Conservation (phyloP, 92 coral and sea anemone species). For the Actinostola sp. region DNA sequence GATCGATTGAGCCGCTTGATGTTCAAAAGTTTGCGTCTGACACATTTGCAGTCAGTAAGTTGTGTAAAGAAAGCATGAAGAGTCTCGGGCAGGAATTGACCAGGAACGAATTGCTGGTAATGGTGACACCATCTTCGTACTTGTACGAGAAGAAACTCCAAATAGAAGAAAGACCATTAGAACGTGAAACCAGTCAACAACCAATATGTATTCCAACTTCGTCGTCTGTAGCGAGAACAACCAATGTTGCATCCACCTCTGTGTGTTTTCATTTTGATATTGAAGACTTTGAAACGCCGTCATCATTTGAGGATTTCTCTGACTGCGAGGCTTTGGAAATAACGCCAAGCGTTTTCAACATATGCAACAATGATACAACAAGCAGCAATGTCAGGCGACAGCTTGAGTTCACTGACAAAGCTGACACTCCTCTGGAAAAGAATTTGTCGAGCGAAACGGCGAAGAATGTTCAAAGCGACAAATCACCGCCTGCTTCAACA, state of each 20-base stretch:
- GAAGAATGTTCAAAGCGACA: too few relatives aligned
- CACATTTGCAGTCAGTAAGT: slow-evolving; percentile 5
- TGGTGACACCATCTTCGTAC: slow-evolving; percentile 26
- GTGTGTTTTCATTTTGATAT: slow-evolving; percentile 19
- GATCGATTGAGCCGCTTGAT: too few relatives aligned
- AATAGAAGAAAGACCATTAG: neutral
- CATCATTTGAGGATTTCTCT: neutral
- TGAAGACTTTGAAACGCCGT: neutral
- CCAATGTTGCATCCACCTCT: slow-evolving; percentile 9
- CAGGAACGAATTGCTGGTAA: slow-evolving; percentile 14
- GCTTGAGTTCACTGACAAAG: too few relatives aligned
- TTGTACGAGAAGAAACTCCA: slow-evolving; percentile 1
- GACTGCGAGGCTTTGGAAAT: neutral
- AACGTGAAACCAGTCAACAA: neutral
- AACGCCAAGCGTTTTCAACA: neutral
- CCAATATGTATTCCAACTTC: slow-evolving; percentile 21
- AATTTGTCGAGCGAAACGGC: too few relatives aligned
- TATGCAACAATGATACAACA: neutral
- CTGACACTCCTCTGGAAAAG: too few relatives aligned
- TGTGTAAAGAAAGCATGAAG: neutral
- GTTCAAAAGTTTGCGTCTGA: neutral
- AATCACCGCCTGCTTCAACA: too few relatives aligned
- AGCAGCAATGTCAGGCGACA: too few relatives aligned
- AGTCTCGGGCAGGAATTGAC: slow-evolving; percentile 2
- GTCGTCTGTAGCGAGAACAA: neutral